phyloP scores from a whole-genome alignment of 2,797 vertebrate genomes.

The Acrossocheilus fasciatus region DNA sequence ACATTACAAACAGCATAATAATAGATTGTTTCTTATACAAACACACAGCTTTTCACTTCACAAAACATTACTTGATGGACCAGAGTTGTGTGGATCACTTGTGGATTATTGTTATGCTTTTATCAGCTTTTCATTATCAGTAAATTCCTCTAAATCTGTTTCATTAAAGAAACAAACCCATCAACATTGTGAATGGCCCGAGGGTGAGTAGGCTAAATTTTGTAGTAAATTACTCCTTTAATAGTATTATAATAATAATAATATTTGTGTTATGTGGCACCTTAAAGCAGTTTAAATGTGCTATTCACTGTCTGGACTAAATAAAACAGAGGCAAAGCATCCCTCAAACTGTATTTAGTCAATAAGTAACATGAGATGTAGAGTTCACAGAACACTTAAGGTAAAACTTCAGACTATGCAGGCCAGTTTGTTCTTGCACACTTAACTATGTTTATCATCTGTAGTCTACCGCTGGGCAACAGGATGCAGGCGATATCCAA shows the following conservation, averaged over 20 bases:
- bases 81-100: background rate
- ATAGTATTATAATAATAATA: background rate
- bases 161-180: background rate
- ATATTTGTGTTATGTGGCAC: background rate
- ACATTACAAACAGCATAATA: background rate
- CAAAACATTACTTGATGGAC: background rate
- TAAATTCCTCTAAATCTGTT: background rate
- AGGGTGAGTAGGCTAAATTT: background rate
- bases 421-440: background rate
- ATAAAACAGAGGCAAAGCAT: background rate
- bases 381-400: background rate
- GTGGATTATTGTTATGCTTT: background rate
- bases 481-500: background rate
- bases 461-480: background rate
- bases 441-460: conserved; percentile 16
- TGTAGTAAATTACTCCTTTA: background rate
- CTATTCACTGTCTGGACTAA: conserved; percentile 26
- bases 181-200: background rate
- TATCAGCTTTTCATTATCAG: background rate
- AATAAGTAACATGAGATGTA: conserved; percentile 4
- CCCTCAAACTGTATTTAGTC: conserved; percentile 17
- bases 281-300: conserved; percentile 17
- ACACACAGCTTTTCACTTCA: background rate
- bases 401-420: background rate
- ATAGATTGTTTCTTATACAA: background rate